Evolutionary conservation across 2,113 vertebrate genomes (phyloP), one percentile per base, ranked within the genome.

Genomic region (Sarotherodon lohbergeri): DNA sequence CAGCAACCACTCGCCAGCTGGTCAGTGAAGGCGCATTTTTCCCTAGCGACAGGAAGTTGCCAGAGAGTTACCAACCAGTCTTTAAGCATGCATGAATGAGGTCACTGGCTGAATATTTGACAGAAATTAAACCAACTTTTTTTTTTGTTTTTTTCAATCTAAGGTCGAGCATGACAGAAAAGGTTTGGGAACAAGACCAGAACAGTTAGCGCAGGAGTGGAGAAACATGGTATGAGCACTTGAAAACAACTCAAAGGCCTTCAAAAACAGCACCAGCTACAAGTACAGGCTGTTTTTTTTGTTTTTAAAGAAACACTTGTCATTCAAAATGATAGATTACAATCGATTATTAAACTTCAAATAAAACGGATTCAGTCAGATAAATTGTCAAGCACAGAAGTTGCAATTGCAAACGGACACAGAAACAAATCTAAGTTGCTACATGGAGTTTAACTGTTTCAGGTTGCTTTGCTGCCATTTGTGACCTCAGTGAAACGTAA

Each of bases 221-320:
- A 84, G 56, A 82, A 87, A 83, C 4, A 13, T 10, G 22, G 6
- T 11, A 14, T 88, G 34, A 90, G 89, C 91, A 87, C 88, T 89
- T 87, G 22, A 82, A 85, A 83, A 89, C 78, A 36, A 89, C 52
- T 55, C 29, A 81, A 91, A 92, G 89, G 90, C 87, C 73, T 78
- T 86, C 1, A 61, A 55, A 63, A 71, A 41, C 22, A 59, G 41
- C 82, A 79, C 34, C 68, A 17, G 78, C 59, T 82, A 52, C 83
- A 83, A 43, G 27, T 9, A 43, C 56, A 80, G 59, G 29, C 6
- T 46, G 32, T 7, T n/a, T 3, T 34, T 34, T 29, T 19, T 86
- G 14, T 19, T 0, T 68, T 68, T 24, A 68, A 52, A 68, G 13
- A 63, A 81, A 80, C 3, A 73, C 22, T 57, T 71, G 19, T 88